Conservation (phyloP, 2,888 invertebrate species). For the Xanthorhoe designata region DNA sequence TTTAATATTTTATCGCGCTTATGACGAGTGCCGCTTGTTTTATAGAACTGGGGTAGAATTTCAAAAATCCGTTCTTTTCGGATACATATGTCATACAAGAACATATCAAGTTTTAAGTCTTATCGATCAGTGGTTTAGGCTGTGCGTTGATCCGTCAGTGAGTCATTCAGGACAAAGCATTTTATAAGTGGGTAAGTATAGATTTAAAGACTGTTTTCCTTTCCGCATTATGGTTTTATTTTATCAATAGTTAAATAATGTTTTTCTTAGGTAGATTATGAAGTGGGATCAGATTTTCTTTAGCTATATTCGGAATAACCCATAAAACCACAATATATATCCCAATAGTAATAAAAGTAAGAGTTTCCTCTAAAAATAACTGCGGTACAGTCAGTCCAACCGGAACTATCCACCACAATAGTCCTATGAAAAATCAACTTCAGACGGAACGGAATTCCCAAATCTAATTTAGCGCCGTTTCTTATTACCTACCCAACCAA, state of each 20-base stretch:
- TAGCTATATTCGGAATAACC: neutral
- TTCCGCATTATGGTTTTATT: too few relatives aligned
- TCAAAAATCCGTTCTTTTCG: too few relatives aligned
- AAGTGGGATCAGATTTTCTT: neutral
- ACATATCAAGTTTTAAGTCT: too few relatives aligned
- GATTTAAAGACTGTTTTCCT: too few relatives aligned
- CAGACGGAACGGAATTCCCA: conserved; percentile 44
- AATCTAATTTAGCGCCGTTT: conserved; percentile 34
- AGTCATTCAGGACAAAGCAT: too few relatives aligned
- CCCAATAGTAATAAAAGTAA: conserved; percentile 47
- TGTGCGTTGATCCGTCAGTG: too few relatives aligned
- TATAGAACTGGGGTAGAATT: neutral
- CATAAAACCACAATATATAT: conserved; percentile 8
- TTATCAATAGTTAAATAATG: neutral
- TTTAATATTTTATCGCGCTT: conserved; percentile 34
- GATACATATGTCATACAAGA: too few relatives aligned
- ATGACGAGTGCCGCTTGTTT: conserved; percentile 2
- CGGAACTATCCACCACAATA: conserved; percentile 61
- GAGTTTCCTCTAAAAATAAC: conserved; percentile 54
- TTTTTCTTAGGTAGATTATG: neutral
- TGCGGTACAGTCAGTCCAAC: conserved; percentile 48
- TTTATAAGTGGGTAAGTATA: too few relatives aligned
- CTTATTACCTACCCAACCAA: conserved; percentile 8
- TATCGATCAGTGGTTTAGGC: too few relatives aligned
- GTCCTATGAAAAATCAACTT: conserved; percentile 71